Evolutionary conservation across 1,140 invertebrate genomes (phyloP).

Genomic region (Meteorus sp.): DNA sequence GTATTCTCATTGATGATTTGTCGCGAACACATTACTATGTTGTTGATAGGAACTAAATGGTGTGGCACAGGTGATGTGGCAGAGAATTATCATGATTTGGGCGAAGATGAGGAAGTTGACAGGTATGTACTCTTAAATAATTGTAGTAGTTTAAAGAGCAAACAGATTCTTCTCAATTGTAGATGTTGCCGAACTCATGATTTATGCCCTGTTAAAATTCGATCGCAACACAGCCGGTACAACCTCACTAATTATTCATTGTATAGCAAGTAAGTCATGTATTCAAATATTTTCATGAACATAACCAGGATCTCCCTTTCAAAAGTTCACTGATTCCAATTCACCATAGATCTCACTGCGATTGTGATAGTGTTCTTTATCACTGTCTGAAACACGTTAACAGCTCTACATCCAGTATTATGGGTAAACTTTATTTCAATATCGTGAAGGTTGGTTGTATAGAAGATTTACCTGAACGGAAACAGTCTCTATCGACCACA

Average conservation of each 20-base stretch:
- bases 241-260: constrained; percentile 81
- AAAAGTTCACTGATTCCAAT: no score
- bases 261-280: constrained; percentile 78
- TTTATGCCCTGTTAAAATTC: constrained; percentile 75
- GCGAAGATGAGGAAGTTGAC: constrained; percentile 56
- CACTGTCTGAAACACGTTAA: constrained; percentile 76
- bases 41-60: constrained; percentile 80
- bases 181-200: constrained; percentile 83
- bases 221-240: constrained; percentile 73
- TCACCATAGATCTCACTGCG: constrained; percentile 72
- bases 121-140: constrained; percentile 6
- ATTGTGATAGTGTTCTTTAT: constrained; percentile 80
- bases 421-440: constrained; percentile 89
- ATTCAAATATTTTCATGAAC: constrained; percentile 8
- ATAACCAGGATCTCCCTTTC: no score
- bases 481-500: constrained; percentile 4
- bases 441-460: constrained; percentile 78
- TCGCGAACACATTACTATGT: not conserved
- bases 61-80: constrained; percentile 86
- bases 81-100: constrained; percentile 79
- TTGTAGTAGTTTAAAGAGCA: not conserved
- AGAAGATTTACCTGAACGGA: constrained; percentile 57
- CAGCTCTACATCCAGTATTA: constrained; percentile 69
- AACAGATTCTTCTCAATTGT: constrained; percentile 1
- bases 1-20: not conserved